A percentile compares a stretch with the other conserved stretches of the same genome.
Conservation (phyloP, 2,797 vertebrate species). For the Chelon labrosus region DNA sequence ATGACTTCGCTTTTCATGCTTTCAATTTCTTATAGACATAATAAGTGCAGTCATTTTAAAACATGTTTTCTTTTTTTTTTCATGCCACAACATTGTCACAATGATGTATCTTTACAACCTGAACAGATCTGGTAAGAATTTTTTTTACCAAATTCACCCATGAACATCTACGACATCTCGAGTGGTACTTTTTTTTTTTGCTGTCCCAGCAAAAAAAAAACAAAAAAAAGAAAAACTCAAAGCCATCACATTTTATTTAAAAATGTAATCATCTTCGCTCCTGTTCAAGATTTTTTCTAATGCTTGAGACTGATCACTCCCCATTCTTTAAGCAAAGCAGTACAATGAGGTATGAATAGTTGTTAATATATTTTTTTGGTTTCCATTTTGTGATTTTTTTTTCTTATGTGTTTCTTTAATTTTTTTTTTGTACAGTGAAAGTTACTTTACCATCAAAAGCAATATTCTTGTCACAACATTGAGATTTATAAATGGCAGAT, state of each 20-base stretch:
- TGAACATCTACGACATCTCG: background rate
- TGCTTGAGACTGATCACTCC: slow-evolving; percentile 43
- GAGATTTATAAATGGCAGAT: slow-evolving; percentile 56
- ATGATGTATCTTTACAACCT: slow-evolving; percentile 38
- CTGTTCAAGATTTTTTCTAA: slow-evolving; percentile 22
- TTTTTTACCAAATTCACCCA: slow-evolving; percentile 8
- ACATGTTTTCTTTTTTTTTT: slow-evolving; percentile 10
- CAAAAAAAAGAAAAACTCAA: background rate
- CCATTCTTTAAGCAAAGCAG: slow-evolving; percentile 42
- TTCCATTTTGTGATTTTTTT: slow-evolving; percentile 33
- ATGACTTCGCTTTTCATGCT: slow-evolving; percentile 58
- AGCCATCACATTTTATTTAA: background rate
- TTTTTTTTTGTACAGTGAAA: slow-evolving; percentile 15
- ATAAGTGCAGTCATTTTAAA: slow-evolving; percentile 47
- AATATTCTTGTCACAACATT: slow-evolving; percentile 59
- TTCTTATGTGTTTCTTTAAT: slow-evolving; percentile 11
- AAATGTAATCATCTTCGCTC: slow-evolving; percentile 6
- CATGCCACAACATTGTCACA: slow-evolving; percentile 47
- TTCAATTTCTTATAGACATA: slow-evolving; percentile 44
- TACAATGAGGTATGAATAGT: slow-evolving; percentile 71
- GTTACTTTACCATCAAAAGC: slow-evolving; percentile 35
- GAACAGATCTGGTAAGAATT: slow-evolving; percentile 22
- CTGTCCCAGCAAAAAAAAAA: background rate
- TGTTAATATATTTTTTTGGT: slow-evolving; percentile 40
- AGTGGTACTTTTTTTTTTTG: background rate